Percentiles rank a stretch among this genome's conserved stretches.
Evolutionary conservation across 2,797 vertebrate species (phyloP).

Genomic region (Lagothrix lagotricha): DNA sequence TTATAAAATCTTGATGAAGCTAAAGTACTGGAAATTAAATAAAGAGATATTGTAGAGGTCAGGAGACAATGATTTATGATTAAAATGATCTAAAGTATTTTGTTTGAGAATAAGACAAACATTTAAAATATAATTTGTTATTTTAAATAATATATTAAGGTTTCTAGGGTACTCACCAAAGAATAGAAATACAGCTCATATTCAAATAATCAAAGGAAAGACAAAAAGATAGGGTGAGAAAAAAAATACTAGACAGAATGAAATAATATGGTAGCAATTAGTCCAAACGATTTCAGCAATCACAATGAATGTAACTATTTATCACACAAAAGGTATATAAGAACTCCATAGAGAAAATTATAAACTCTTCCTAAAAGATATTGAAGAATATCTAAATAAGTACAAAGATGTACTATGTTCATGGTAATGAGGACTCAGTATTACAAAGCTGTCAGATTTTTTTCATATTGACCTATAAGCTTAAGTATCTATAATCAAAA

Average conservation of each 20-base stretch:
- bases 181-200: not conserved
- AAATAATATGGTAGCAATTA: not conserved
- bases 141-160: not conserved
- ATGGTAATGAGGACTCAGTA: not conserved
- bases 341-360: not conserved
- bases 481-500: not conserved
- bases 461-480: not conserved
- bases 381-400: not conserved
- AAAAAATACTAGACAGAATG: not conserved
- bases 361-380: not conserved
- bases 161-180: not conserved
- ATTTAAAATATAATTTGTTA: slow-evolving; percentile 4
- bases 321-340: not conserved
- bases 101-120: not conserved
- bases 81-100: not conserved
- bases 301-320: not conserved
- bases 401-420: not conserved
- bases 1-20: not conserved
- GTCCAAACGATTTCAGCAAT: not conserved
- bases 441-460: not conserved
- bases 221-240: not conserved
- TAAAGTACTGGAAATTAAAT: not conserved
- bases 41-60: not conserved
- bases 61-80: not conserved
- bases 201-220: not conserved